A percentile compares a stretch with the other conserved stretches of the same genome.
These are phyloP conservation scores for Erythrocercus mccallii DNA, from an alignment of 2,113 vertebrate species.

Conservation along the genomic window DNA sequence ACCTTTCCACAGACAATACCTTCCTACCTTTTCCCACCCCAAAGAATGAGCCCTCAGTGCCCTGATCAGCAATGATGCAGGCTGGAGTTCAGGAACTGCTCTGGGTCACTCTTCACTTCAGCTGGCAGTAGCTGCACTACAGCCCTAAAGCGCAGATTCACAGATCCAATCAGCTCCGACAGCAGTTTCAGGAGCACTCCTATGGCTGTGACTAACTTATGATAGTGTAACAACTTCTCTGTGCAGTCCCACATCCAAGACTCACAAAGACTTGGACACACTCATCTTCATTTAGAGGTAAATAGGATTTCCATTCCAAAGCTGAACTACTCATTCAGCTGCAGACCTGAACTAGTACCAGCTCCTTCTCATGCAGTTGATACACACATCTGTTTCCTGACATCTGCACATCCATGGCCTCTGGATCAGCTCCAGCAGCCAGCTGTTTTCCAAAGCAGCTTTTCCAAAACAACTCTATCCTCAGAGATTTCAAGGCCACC, in stretches of 20 bases:
- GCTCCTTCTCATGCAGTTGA: not conserved
- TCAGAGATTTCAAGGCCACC: not conserved
- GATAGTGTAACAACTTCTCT: not conserved
- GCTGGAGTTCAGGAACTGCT: not conserved
- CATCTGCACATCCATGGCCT: not conserved
- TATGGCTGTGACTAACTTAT: not conserved
- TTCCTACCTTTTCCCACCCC: not conserved
- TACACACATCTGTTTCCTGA: not conserved
- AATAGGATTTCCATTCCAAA: not conserved
- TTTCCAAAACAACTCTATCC: not conserved
- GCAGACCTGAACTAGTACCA: not conserved
- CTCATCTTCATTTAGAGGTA: not conserved
- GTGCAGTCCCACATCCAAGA: not conserved
- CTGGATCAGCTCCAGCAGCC: not conserved
- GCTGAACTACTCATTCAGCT: not conserved
- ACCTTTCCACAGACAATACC: not conserved
- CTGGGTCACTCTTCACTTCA: not conserved
- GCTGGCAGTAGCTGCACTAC: not conserved
- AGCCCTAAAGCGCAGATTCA: not conserved
- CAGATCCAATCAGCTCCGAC: not conserved
- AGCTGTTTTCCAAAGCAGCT: not conserved
- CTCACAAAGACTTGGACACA: rapidly evolving
- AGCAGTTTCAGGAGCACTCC: not conserved
- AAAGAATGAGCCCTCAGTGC: not conserved
- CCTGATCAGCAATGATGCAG: not conserved